phyloP scores from a whole-genome alignment of 2,113 vertebrate genomes.

The Pitta sordida region DNA sequence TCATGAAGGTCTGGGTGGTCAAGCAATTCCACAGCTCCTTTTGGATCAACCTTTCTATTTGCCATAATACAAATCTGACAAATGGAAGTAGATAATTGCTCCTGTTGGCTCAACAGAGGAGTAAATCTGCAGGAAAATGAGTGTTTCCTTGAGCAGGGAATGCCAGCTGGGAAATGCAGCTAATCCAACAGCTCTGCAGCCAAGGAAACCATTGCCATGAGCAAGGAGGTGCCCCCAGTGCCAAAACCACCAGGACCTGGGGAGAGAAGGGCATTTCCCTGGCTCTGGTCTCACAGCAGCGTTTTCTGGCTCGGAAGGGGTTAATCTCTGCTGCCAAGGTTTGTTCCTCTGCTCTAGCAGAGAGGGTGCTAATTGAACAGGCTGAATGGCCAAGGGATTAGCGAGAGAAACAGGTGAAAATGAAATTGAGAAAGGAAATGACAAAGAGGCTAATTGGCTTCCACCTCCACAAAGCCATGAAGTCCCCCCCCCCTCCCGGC shows the following conservation, averaged over 20 bases:
- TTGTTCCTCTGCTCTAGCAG: background rate
- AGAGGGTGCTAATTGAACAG: background rate
- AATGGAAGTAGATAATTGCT: background rate
- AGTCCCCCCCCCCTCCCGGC: background rate
- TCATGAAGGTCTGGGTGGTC: background rate
- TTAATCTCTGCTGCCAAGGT: background rate
- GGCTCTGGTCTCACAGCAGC: background rate
- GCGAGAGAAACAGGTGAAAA: background rate
- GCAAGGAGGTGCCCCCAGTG: too few species aligned
- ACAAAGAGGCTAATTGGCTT: background rate
- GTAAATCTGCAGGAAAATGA: background rate
- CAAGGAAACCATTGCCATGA: accelerated
- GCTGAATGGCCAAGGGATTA: background rate
- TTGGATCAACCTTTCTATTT: background rate
- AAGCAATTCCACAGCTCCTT: background rate
- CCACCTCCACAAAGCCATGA: background rate
- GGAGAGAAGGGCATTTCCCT: background rate
- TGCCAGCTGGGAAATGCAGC: background rate
- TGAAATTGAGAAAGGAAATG: background rate
- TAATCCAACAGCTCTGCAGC: background rate
- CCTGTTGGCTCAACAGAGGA: background rate
- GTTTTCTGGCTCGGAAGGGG: background rate
- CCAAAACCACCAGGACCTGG: accelerated
- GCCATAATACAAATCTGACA: accelerated
- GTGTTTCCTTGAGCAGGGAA: background rate